Base-by-base conservation (phyloP, 2,888 invertebrate species). In the Agonopterix arenella region DNA sequence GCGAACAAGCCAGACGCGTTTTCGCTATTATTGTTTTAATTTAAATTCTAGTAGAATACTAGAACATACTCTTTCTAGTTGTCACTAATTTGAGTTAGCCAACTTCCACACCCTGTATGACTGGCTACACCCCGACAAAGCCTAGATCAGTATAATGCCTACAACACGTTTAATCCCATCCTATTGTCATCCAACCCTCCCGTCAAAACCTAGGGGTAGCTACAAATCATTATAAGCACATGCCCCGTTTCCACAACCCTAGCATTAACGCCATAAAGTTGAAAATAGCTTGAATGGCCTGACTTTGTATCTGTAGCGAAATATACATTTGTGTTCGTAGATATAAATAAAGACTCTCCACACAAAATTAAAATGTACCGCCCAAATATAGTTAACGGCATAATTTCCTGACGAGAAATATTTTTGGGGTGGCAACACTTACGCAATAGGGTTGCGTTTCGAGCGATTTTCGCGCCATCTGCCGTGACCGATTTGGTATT, bases 121-220 rank as follows among this genome's bases (percentile, higher is more conserved):
- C 50, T 53, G 50, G 44, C 56, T 57, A 48, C 55, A 60, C 59
- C 62, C 60, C 59, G 56, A 54, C 65, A 59, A 59, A 67, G 65
- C 70, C 71, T 68, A 76, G 73, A 78, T 80, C 71, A 76, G 68
- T 76, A 78, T 78, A 80, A 84, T 82, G 70, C 80, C 73, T 79
- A 73, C 78, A 79, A 79, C 80, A 81, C 73, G 70, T 72, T 80
- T 80, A 86, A 86, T 86, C 84, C 84, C 78, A 81, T 81, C 81
- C 80, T 66, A 73, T 86, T 85, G 85, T 86, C 61, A 62, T 61
- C 49, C 53, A 54, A 66, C 73, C 80, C 70, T 69, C 74, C 70
- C 58, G 59, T 52, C 53, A 58, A 64, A 68, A 65, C 55, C 52
- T 60, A 59, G 72, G 75, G 73, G 58, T 40, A 40, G 40, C 40